phyloP scores from a whole-genome alignment of 2,113 vertebrate species.

The Speoplatyrhinus poulsoni region DNA sequence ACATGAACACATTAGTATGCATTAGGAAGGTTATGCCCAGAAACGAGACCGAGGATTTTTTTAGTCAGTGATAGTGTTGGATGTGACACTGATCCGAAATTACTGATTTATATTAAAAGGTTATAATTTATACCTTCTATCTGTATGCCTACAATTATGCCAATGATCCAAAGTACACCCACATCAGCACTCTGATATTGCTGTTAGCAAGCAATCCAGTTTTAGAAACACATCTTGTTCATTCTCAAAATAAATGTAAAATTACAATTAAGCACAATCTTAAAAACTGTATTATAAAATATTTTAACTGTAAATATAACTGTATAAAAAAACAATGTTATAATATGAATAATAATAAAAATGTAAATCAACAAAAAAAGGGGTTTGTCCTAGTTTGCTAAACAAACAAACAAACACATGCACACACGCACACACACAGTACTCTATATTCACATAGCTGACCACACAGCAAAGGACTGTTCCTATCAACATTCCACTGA shows the following conservation, averaged over 20 bases:
- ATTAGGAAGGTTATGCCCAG: conserved; percentile 22
- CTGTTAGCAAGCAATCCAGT: too few species aligned
- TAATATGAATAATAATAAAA: too few species aligned
- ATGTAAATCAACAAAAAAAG: too few species aligned
- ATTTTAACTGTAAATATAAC: too few species aligned
- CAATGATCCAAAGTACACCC: neutral
- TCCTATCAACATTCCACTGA: neutral
- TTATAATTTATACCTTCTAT: neutral
- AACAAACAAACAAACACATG: neutral
- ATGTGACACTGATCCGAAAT: neutral
- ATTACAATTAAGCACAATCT: too few species aligned
- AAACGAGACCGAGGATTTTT: conserved; percentile 3
- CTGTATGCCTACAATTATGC: neutral
- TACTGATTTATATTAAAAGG: too few species aligned
- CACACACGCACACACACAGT: conserved; percentile 12
- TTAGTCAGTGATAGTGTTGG: neutral
- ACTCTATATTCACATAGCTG: neutral
- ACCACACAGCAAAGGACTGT: conserved; percentile 1
- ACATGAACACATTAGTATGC: conserved; percentile 4
- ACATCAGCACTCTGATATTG: too few species aligned
- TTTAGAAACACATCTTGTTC: too few species aligned
- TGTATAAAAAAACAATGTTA: too few species aligned
- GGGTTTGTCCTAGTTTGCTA: too few species aligned
- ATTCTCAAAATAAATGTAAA: too few species aligned
- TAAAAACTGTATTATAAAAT: too few species aligned